A percentile compares a stretch with the other conserved stretches of the same genome.
phyloP scores from a whole-genome alignment of 2,888 invertebrate species.

The Stenichneumon culpator region DNA sequence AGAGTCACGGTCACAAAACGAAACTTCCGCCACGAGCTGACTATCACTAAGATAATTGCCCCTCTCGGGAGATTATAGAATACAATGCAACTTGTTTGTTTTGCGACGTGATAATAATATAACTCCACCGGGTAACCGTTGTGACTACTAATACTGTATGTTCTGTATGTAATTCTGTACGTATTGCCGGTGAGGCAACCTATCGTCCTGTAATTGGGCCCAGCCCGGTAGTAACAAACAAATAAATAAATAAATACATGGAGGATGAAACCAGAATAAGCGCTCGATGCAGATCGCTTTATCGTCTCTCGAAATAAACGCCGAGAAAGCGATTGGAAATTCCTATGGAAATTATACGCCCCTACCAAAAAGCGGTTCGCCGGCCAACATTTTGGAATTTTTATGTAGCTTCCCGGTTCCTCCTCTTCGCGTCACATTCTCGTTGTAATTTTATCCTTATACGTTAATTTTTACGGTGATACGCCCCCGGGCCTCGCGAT shows the following conservation, averaged over 20 bases:
- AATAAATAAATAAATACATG: too few species aligned
- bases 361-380: not conserved
- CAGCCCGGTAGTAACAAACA: too few species aligned
- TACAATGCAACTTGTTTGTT: not conserved
- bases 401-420: conserved; percentile 10
- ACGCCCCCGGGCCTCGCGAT: not conserved
- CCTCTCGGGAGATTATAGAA: not conserved
- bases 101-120: not conserved
- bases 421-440: not conserved
- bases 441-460: not conserved
- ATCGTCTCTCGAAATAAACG: not conserved
- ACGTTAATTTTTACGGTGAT: not conserved
- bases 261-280: not conserved
- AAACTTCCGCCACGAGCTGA: not conserved
- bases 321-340: conserved; percentile 28
- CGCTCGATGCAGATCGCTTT: not conserved
- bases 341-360: conserved; percentile 50
- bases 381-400: conserved; percentile 38
- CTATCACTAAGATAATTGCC: not conserved
- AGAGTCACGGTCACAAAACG: not conserved
- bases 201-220: too few species aligned
- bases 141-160: not conserved
- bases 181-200: not conserved
- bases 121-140: not conserved
- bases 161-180: too few species aligned